Percentiles rank a stretch among this genome's conserved stretches.
Conservation (phyloP, 1,140 invertebrate species). For the Microplitis mediator region DNA sequence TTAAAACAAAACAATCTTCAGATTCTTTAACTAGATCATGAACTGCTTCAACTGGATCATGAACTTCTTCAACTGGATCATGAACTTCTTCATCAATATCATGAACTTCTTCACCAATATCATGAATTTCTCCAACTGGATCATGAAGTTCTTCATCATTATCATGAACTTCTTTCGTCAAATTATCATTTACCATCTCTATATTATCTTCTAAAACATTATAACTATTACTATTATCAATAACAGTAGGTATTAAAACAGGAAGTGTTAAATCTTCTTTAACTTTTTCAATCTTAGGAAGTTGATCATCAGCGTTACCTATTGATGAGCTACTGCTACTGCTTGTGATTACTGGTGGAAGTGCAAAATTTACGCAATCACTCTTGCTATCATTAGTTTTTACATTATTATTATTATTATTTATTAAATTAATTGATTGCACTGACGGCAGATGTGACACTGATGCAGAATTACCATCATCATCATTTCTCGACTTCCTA, state of each 20-base stretch:
- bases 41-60: neutral
- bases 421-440: neutral
- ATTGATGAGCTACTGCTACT: no score
- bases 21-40: neutral
- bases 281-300: neutral
- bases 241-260: neutral
- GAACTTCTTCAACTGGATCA: neutral
- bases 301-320: neutral
- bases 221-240: neutral
- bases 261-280: constrained; percentile 2
- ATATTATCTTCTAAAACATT: neutral
- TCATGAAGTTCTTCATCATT: neutral
- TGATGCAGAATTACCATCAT: neutral
- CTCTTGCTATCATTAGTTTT: neutral
- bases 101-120: no score
- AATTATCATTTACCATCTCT: neutral
- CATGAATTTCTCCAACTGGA: neutral
- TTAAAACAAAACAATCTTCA: neutral
- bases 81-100: constrained; percentile 1
- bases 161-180: neutral
- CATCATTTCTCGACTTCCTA: neutral
- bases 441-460: neutral
- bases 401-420: neutral
- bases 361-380: neutral
- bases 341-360: neutral